phyloP scores from a whole-genome alignment of 2,888 invertebrate species.

The Melipona beecheii region DNA sequence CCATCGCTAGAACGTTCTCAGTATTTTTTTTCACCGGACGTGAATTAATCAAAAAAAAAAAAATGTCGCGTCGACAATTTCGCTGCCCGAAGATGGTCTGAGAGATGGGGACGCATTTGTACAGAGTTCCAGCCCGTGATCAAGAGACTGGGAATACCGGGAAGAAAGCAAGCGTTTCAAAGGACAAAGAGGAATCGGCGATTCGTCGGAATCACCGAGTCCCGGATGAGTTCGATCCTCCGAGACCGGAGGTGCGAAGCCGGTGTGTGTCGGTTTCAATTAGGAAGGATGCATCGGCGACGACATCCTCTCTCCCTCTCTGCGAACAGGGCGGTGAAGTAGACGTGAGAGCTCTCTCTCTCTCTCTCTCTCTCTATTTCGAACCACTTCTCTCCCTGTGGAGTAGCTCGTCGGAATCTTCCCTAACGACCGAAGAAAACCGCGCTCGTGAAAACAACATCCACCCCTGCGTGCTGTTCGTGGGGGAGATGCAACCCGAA shows the following conservation, averaged over 20 bases:
- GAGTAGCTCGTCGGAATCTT: slow-evolving; percentile 40
- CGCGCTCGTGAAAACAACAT: slow-evolving; percentile 60
- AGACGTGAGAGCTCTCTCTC: slow-evolving; percentile 42
- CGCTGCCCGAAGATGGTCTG: too few species aligned
- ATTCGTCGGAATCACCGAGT: neutral
- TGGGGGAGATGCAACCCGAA: slow-evolving; percentile 29
- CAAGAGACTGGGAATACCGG: too few species aligned
- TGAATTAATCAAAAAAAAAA: too few species aligned
- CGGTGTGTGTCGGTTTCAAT: slow-evolving; percentile 67
- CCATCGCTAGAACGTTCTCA: too few species aligned
- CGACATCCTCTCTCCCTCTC: slow-evolving; percentile 47
- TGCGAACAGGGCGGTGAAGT: slow-evolving; percentile 23
- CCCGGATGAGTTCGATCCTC: neutral
- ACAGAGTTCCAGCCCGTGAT: too few species aligned
- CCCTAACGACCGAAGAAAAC: slow-evolving; percentile 64
- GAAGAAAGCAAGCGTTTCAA: neutral
- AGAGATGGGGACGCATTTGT: too few species aligned
- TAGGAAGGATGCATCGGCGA: slow-evolving; percentile 66
- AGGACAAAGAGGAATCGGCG: neutral
- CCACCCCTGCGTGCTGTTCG: slow-evolving; percentile 7
- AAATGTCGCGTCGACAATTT: too few species aligned
- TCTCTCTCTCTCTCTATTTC: slow-evolving; percentile 51
- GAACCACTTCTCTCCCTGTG: slow-evolving; percentile 64
- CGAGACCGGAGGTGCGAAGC: neutral
- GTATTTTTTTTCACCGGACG: too few species aligned